phyloP scores from a whole-genome alignment of 1,140 invertebrate genomes.

The Drosophila murphyi region DNA sequence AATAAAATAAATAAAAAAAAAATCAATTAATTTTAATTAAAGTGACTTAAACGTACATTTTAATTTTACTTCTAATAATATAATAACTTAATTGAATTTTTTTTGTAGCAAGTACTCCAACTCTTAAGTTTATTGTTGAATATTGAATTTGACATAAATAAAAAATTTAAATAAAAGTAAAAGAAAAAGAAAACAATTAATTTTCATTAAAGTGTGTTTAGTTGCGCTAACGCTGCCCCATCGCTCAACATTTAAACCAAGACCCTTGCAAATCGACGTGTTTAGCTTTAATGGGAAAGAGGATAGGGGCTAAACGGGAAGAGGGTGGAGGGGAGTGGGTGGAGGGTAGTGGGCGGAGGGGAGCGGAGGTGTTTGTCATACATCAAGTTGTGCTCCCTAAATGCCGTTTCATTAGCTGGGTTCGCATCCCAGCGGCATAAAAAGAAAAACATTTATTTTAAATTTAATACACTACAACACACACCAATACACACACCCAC shows the following conservation, averaged over 20 bases:
- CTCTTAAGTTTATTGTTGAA: no score
- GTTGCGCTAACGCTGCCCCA: neutral
- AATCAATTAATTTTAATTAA: no score
- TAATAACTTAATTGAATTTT: no score
- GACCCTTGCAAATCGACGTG: conserved; percentile 22
- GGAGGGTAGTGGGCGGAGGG: neutral
- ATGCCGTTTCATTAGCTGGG: conserved; percentile 71
- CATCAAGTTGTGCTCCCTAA: conserved; percentile 54
- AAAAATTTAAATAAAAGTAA: no score
- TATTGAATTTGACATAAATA: no score
- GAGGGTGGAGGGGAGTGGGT: neutral
- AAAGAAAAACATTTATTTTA: conserved; percentile 77
- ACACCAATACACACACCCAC: conserved; percentile 18
- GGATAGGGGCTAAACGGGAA: no score
- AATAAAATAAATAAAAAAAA: no score
- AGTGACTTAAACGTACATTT: no score
- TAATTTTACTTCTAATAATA: no score
- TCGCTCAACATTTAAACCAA: neutral
- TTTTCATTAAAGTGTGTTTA: conserved; percentile 49
- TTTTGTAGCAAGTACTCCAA: no score
- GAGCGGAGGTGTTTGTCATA: conserved; percentile 43
- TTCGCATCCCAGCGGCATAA: conserved; percentile 23
- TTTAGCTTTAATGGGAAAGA: conserved; percentile 38
- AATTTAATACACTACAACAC: conserved; percentile 69
- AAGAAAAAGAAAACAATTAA: conserved; percentile 34